phyloP scores from a whole-genome alignment of 2,113 vertebrate genomes.

The Chaetodon trifascialis region DNA sequence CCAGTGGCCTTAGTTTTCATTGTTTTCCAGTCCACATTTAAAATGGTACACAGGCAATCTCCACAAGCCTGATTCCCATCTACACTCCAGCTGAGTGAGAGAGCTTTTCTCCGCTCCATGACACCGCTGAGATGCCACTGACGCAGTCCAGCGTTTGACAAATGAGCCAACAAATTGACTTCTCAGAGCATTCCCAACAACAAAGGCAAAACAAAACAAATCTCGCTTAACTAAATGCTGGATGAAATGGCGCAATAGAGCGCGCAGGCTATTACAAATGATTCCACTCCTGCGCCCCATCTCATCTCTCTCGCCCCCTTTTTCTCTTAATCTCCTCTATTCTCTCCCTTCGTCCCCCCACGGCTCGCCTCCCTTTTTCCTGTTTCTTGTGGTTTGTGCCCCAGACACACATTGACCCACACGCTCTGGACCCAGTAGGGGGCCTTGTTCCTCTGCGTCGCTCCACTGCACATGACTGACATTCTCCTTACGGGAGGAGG shows the following conservation, averaged over 20 bases:
- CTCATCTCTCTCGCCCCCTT: conserved; percentile 47
- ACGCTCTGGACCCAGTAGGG: conserved; percentile 71
- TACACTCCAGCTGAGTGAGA: conserved; percentile 56
- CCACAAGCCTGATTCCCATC: conserved; percentile 60
- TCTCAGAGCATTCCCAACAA: conserved; percentile 63
- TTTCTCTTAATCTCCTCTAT: conserved; percentile 61
- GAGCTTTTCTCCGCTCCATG: conserved; percentile 66
- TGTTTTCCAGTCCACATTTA: conserved; percentile 74
- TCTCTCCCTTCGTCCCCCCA: conserved; percentile 3
- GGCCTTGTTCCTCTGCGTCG: conserved; percentile 82
- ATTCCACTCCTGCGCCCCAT: conserved; percentile 61
- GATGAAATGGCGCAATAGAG: conserved; percentile 75
- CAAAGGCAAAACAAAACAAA: conserved; percentile 79
- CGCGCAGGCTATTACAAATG: conserved; percentile 65
- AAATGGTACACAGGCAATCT: conserved; percentile 73
- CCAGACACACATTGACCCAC: conserved; percentile 83
- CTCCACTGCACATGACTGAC: conserved; percentile 85
- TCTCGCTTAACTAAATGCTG: conserved; percentile 78
- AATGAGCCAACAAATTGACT: conserved; percentile 85
- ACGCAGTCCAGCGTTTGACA: conserved; percentile 78
- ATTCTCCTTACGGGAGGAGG: conserved; percentile 71
- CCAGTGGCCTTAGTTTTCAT: conserved; percentile 68
- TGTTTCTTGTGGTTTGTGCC: conserved; percentile 60
- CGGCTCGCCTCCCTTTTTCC: conserved; percentile 5
- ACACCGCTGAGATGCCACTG: conserved; percentile 60